Conservation (phyloP, 2,113 vertebrate genomes). For the Pelusios castaneus region DNA sequence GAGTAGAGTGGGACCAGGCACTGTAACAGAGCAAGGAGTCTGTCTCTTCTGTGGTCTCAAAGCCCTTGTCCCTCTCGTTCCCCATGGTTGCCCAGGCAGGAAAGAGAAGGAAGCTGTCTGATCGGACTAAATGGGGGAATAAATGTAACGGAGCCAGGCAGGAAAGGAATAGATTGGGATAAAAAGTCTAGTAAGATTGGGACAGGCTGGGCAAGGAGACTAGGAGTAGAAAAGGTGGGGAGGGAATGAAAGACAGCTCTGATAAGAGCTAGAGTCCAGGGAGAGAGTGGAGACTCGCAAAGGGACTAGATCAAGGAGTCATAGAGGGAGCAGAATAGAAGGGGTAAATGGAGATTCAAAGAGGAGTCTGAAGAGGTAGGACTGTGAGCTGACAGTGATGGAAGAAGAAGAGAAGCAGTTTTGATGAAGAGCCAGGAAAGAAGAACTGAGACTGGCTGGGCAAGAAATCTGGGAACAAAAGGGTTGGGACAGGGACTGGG, state of each 20-base stretch:
- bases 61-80: too few species aligned
- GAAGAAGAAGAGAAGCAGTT: neutral
- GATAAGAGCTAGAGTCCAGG: neutral
- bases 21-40: too few species aligned
- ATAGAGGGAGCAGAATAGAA: neutral
- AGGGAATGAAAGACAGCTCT: neutral
- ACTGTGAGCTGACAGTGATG: rapidly evolving
- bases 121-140: too few species aligned
- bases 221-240: neutral
- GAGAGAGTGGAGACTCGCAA: neutral
- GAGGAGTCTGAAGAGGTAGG: neutral
- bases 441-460: neutral
- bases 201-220: neutral
- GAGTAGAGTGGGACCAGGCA: too few species aligned
- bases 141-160: too few species aligned
- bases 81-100: too few species aligned
- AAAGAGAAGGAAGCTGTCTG: too few species aligned
- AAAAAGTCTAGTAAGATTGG: neutral
- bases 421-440: rapidly evolving
- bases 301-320: neutral
- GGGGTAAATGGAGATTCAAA: neutral
- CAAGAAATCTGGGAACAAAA: neutral
- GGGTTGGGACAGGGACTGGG: neutral
- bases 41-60: too few species aligned
- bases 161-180: neutral